Conservation (phyloP, 1,140 invertebrate genomes). For the Anastatus disparis region DNA sequence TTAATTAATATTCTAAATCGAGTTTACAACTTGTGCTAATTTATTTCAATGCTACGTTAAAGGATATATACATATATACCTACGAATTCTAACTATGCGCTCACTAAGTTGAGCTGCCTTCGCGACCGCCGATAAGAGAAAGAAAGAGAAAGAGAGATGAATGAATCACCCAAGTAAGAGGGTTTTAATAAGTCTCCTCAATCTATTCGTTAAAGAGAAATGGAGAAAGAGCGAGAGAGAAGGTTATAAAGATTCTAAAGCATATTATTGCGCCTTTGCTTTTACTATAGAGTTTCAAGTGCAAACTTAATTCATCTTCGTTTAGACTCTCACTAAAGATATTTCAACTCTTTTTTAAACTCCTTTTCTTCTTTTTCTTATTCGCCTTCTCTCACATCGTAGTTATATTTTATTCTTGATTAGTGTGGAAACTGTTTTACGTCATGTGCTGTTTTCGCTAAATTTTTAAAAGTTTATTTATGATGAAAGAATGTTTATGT, state of each 20-base stretch:
- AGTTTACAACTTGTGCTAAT: constrained; percentile 5
- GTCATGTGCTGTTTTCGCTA: too few species aligned
- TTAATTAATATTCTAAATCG: background rate
- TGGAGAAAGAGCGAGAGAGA: background rate
- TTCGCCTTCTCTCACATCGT: too few species aligned
- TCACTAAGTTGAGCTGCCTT: too few species aligned
- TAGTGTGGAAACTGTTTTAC: too few species aligned
- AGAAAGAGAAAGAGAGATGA: too few species aligned
- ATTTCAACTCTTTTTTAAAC: background rate
- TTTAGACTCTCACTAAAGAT: background rate
- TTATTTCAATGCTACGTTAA: background rate
- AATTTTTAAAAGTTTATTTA: too few species aligned
- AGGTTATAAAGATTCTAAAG: background rate
- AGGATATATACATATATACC: background rate
- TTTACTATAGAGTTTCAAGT: background rate
- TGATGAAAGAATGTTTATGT: too few species aligned
- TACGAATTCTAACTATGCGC: too few species aligned
- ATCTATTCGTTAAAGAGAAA: background rate
- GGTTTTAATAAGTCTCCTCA: background rate
- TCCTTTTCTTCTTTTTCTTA: background rate
- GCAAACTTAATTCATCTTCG: constrained; percentile 28
- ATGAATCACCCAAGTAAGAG: background rate
- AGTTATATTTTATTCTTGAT: too few species aligned
- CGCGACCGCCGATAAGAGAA: too few species aligned
- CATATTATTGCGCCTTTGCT: constrained; percentile 19